A percentile compares a stretch with the other conserved stretches of the same genome.
These are phyloP conservation scores for Oophaga sylvatica DNA, from an alignment of 2,797 vertebrate genomes.

Conservation along the genomic window DNA sequence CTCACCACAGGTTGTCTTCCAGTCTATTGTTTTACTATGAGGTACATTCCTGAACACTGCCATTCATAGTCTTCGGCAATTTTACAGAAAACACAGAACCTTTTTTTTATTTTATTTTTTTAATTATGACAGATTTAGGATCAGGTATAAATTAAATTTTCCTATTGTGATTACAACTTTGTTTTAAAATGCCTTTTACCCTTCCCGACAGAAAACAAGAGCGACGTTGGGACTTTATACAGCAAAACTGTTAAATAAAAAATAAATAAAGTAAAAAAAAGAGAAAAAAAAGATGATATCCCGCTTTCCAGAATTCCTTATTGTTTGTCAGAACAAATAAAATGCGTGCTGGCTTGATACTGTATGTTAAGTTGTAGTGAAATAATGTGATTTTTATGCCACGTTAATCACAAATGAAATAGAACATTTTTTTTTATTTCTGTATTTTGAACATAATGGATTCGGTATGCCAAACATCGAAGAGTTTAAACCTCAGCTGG, in stretches of 20 bases:
- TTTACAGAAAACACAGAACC: constrained; percentile 13
- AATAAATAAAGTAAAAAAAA: constrained; percentile 43
- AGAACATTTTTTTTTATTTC: constrained; percentile 65
- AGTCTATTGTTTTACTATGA: constrained; percentile 22
- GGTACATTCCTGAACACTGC: constrained; percentile 17
- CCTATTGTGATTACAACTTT: neutral
- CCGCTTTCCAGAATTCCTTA: constrained; percentile 69
- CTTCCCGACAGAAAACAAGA: neutral
- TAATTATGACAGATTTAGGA: constrained; percentile 30
- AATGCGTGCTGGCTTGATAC: constrained; percentile 60
- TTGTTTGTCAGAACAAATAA: constrained; percentile 67
- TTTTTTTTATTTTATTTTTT: constrained; percentile 13
- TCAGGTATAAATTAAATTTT: constrained; percentile 20
- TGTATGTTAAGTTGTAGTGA: constrained; percentile 68
- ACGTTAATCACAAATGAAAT: constrained; percentile 73
- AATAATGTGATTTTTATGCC: constrained; percentile 66
- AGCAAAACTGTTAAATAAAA: neutral
- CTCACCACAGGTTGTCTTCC: constrained; percentile 33
- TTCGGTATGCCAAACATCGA: constrained; percentile 36
- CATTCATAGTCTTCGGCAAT: neutral
- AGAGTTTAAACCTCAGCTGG: constrained; percentile 55
- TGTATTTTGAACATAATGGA: constrained; percentile 58
- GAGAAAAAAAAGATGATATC: constrained; percentile 65
- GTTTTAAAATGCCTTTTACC: neutral
- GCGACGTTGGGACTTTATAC: neutral